Conservation (phyloP, 2,113 vertebrate genomes). For the Hypocryptadius cinnamomeus region DNA sequence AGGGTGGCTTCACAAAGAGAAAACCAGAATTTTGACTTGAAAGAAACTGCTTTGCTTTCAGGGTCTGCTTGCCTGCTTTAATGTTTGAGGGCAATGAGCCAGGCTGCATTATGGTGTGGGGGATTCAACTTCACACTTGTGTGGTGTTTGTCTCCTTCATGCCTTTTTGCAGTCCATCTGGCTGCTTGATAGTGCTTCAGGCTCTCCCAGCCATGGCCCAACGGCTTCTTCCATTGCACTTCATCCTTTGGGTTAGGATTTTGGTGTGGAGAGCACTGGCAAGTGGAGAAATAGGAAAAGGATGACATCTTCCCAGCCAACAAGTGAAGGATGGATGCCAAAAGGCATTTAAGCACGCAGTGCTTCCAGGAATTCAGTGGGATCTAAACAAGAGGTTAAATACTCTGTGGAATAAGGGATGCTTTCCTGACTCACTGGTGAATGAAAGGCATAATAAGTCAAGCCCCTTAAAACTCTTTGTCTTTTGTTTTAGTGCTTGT, state of each 20-base stretch:
- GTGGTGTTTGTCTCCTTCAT: not conserved
- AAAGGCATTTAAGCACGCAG: not conserved
- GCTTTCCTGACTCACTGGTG: not conserved
- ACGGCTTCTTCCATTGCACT: not conserved
- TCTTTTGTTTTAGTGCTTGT: conserved; percentile 35
- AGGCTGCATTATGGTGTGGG: conserved; percentile 29
- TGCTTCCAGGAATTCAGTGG: not conserved
- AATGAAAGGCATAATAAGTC: conserved; percentile 20
- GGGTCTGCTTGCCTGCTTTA: not conserved
- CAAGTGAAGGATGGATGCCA: not conserved
- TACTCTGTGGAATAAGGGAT: conserved; percentile 7
- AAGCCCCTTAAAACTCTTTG: not conserved
- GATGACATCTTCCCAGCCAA: not conserved
- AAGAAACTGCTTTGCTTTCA: conserved; percentile 29
- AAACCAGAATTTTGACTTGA: not conserved
- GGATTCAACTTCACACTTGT: conserved; percentile 38
- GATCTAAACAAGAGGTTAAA: conserved; percentile 40
- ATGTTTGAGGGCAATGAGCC: conserved; percentile 39
- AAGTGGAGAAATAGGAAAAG: not conserved
- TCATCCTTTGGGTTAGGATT: not conserved
- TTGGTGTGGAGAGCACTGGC: not conserved
- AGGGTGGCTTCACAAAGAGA: not conserved
- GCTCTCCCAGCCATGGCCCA: not conserved
- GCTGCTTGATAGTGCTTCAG: not conserved
- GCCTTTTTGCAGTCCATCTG: conserved; percentile 32